Base-by-base conservation (phyloP, 2,797 vertebrate species). In the Galago senegalensis region DNA sequence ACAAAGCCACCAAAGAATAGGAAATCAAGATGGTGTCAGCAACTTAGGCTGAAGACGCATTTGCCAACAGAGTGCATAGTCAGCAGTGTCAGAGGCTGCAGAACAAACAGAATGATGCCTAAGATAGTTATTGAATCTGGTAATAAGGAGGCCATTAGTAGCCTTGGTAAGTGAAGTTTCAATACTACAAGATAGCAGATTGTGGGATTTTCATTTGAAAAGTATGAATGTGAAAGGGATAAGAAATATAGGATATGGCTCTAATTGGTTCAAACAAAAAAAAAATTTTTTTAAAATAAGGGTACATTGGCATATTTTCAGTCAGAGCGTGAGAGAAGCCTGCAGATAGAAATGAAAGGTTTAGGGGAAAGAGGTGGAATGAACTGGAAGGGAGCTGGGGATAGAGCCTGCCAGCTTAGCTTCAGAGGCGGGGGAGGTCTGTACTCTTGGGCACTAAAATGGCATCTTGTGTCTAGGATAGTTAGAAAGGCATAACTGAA, bases 151-250 rank as follows among this genome's bases (percentile, higher is more conserved):
- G 3, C 53, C 20, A n/a, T 88, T 72, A n/a, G 31, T 67, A 76
- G 80, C 86, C 65, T 72, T 70, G n/a, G 58, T 82, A 89, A 93
- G 61, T 61, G 14, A 80, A 65, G 76, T 87, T 72, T 87, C 27
- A n/a, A 34, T 40, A 46, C 2, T 87, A 23, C 1, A 37, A 77
- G 60, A 79, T 79, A 88, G 53, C 46, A 86, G 40, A 82, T 56
- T 63, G 77, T 27, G 14, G 60, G 72, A 75, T n/a, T 76, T 93
- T 82, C 13, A 31, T 70, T 82, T 88, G 87, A 69, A 69, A 84
- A 95, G 80, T 81, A 40, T 67, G 29, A 25, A 27, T 85, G 16
- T 37, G 60, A 94, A 86, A 82, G 75, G 73, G 46, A 89, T 46
- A 85, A 49, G 23, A 89, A 87, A 84, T 67, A n/a, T 3, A 46